Evolutionary conservation across 2,113 vertebrate species (phyloP), one percentile per base, ranked within the genome.

Genomic region (Dascyllus trimaculatus): DNA sequence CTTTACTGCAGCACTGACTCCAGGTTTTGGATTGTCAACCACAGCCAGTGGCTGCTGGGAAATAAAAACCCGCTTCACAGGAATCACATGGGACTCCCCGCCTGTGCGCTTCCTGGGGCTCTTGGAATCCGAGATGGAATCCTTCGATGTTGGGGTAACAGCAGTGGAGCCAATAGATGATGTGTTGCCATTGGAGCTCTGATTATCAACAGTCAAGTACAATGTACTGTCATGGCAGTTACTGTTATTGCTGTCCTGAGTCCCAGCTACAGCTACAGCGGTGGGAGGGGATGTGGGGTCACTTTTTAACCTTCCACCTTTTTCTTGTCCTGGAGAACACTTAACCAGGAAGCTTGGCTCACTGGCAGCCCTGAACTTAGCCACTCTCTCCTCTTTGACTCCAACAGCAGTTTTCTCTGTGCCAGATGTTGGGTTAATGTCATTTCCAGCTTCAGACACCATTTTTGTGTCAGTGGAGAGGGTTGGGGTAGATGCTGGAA

Each of bases 31-130:
- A 92, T 92, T 79, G 79, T 97, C 96, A 15, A 72, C 3, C 60
- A 79, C 61, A 75, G 80, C 85, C 49, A 91, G 35, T 66, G 95
- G 89, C 82, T 95, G 94, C 86, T 96, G 96, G 74, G 96, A 96
- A 89, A 98, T 95, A 62, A 97, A 95, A 38, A 96, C 96, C 80
- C 98, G 97, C 94, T 99, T 99, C 66, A 97, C 89, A 64, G 98
- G 98, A 82, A 96, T 96, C 62, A 95, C 92, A 85, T 97, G 97
- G 40, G 96, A 93, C 70, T 99, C 97, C 26, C 92, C 82, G n/a
- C 92, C 90, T 63, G 89, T 76, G 68, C 92, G 91, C 91, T 98
- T 99, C 86, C 97, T 95, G 62, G 96, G 97, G 91, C 96, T 97
- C 92, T 95, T 97, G 84, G 91, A 89, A 78, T 96, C 96, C 13